These are phyloP conservation scores for Agriotes lineatus DNA, from an alignment of 2,888 invertebrate species.

Conservation along the genomic window DNA sequence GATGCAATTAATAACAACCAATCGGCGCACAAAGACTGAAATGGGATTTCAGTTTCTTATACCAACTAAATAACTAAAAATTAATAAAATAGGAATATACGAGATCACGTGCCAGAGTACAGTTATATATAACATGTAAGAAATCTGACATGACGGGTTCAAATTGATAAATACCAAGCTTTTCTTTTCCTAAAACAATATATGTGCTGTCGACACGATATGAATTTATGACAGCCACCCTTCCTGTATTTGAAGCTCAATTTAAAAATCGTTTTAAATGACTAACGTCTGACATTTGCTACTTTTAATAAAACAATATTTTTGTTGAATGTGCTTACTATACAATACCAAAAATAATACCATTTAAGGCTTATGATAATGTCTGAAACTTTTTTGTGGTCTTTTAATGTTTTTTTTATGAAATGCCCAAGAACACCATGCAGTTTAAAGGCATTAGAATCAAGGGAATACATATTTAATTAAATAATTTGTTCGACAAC, in stretches of 20 bases:
- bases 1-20: background rate
- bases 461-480: no score
- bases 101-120: background rate
- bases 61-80: no score
- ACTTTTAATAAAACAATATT: no score
- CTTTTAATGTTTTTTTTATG: no score
- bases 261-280: background rate
- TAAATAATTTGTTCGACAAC: no score
- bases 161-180: slow-evolving; percentile 8
- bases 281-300: background rate
- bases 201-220: background rate
- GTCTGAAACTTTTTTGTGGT: no score
- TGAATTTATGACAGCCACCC: background rate
- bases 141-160: background rate
- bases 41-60: no score
- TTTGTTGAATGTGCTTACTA: no score
- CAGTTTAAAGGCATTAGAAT: no score
- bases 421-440: no score
- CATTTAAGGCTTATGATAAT: no score
- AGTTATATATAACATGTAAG: slow-evolving; percentile 4
- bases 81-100: background rate
- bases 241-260: background rate
- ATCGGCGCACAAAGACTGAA: background rate
- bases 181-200: background rate
- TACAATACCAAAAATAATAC: no score